Conservation (phyloP, 2,113 vertebrate species). For the Cervus canadensis region DNA sequence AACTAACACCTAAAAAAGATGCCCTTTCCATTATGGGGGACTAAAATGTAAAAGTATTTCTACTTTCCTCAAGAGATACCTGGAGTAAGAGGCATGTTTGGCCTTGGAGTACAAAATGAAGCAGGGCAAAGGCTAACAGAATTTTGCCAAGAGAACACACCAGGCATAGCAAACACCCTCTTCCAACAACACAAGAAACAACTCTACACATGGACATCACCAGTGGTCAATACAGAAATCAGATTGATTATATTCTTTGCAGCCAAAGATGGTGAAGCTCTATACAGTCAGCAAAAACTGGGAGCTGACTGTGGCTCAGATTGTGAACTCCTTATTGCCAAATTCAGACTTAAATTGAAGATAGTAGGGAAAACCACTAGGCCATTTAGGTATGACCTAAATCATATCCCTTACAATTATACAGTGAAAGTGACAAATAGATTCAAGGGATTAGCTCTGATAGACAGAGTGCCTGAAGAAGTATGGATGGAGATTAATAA, state of each 20-base stretch:
- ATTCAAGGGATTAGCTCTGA: not conserved
- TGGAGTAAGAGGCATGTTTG: not conserved
- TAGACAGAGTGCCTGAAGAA: not conserved
- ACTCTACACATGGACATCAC: not conserved
- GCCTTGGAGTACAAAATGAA: not conserved
- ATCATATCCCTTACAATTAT: not conserved
- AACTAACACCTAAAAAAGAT: not conserved
- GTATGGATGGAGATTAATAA: not conserved
- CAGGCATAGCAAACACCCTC: not conserved
- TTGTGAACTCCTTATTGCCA: not conserved
- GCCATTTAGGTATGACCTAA: not conserved
- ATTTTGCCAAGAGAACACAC: not conserved
- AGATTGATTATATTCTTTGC: not conserved
- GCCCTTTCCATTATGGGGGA: not conserved
- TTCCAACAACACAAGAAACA: not conserved
- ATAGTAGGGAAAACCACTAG: not conserved
- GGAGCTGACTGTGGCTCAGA: not conserved
- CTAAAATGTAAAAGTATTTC: not conserved
- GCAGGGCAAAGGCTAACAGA: not conserved
- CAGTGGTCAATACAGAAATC: not conserved
- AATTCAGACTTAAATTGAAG: not conserved
- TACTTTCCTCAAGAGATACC: not conserved
- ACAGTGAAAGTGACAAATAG: not conserved
- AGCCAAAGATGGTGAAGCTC: not conserved
- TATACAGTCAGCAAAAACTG: not conserved